Evolutionary conservation across 1,140 invertebrate genomes (phyloP).

Genomic region (Scaptomyza pallida): DNA sequence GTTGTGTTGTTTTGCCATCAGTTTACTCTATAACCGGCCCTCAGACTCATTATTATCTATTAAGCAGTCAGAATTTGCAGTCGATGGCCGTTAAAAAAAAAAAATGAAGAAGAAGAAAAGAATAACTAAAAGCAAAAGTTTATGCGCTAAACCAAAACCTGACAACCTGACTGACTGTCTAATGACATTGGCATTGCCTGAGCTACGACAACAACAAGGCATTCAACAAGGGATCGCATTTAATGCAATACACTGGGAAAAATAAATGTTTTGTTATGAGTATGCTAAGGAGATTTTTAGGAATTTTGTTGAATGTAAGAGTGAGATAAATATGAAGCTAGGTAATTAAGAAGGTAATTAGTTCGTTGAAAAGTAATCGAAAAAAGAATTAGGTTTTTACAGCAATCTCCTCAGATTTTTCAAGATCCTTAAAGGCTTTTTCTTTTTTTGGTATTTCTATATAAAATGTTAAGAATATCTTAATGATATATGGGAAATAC

Average conservation of each 20-base stretch:
- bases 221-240: not conserved
- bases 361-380: too few species aligned
- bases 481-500: too few species aligned
- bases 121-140: constrained; percentile 52
- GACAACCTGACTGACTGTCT: constrained; percentile 67
- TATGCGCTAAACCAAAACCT: constrained; percentile 13
- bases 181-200: constrained; percentile 62
- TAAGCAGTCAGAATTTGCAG: constrained; percentile 65
- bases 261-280: not conserved
- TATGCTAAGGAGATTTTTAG: too few species aligned
- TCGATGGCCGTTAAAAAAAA: constrained; percentile 3
- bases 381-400: too few species aligned
- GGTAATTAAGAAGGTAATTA: too few species aligned
- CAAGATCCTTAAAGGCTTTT: too few species aligned
- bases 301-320: too few species aligned
- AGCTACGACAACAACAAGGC: not conserved
- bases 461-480: too few species aligned
- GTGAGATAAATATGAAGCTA: too few species aligned
- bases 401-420: too few species aligned
- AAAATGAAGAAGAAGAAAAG: too few species aligned
- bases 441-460: too few species aligned
- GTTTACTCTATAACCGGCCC: not conserved
- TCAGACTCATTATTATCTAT: constrained; percentile 73
- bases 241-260: not conserved
- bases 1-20: not conserved